Evolutionary conservation across 2,113 vertebrate species (phyloP).

Genomic region (Mobula birostris): DNA sequence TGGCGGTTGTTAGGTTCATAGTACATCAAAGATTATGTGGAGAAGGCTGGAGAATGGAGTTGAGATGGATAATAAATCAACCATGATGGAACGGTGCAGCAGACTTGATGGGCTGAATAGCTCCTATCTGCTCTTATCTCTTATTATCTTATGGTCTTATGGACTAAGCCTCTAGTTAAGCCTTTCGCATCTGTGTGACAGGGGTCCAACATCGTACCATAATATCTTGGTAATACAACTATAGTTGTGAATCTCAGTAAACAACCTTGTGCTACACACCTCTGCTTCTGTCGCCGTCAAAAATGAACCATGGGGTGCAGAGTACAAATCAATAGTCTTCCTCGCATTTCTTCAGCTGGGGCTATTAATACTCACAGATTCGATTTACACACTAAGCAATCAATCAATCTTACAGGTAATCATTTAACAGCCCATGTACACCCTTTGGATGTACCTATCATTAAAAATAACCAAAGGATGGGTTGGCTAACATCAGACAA

Average conservation of each 20-base stretch:
- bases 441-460: background rate
- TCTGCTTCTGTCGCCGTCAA: background rate
- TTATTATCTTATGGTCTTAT: no score
- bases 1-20: no score
- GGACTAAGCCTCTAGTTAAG: background rate
- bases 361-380: conserved; percentile 6
- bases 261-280: background rate
- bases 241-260: background rate
- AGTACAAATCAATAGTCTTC: conserved; percentile 14
- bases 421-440: background rate
- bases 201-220: background rate
- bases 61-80: no score
- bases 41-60: no score
- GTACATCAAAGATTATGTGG: no score
- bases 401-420: background rate
- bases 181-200: background rate
- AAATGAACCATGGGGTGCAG: background rate
- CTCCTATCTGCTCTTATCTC: no score
- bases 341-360: background rate
- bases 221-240: background rate
- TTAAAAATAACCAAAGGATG: background rate
- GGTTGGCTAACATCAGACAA: background rate
- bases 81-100: no score
- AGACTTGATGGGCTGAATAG: no score
- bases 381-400: background rate